Evolutionary conservation across 2,797 vertebrate species (phyloP).

Genomic region (Amblyraja radiata): DNA sequence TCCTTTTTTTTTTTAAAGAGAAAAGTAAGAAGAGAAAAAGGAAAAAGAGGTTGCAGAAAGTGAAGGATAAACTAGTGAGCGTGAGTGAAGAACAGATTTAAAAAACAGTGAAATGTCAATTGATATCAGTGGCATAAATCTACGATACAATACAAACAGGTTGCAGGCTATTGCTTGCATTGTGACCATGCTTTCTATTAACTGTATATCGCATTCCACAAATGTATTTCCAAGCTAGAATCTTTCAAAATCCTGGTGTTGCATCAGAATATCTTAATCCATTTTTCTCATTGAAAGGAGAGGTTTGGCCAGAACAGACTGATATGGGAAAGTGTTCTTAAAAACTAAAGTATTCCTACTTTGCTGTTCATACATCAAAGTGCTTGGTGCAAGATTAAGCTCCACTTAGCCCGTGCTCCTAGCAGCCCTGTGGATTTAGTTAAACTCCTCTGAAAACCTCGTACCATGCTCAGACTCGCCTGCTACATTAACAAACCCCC

Average conservation of each 20-base stretch:
- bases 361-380: not conserved
- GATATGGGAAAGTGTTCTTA: not conserved
- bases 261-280: not conserved
- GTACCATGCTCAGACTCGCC: slow-evolving; percentile 55
- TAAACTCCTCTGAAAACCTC: slow-evolving; percentile 46
- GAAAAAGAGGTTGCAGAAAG: too few species aligned
- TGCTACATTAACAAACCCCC: slow-evolving; percentile 51
- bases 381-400: not conserved
- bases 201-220: too few species aligned
- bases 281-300: not conserved
- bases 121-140: too few species aligned
- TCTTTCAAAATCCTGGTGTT: not conserved
- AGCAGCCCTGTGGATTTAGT: not conserved
- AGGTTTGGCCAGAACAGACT: not conserved
- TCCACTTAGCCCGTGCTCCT: not conserved
- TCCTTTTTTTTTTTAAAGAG: too few species aligned
- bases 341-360: not conserved
- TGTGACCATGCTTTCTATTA: too few species aligned
- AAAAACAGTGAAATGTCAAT: too few species aligned
- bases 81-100: too few species aligned
- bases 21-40: too few species aligned
- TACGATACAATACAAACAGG: too few species aligned
- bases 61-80: too few species aligned
- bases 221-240: not conserved
- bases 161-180: too few species aligned